Percentiles rank a stretch among this genome's conserved stretches.
phyloP scores from a whole-genome alignment of 1,140 invertebrate species.

The Drosophila erecta region DNA sequence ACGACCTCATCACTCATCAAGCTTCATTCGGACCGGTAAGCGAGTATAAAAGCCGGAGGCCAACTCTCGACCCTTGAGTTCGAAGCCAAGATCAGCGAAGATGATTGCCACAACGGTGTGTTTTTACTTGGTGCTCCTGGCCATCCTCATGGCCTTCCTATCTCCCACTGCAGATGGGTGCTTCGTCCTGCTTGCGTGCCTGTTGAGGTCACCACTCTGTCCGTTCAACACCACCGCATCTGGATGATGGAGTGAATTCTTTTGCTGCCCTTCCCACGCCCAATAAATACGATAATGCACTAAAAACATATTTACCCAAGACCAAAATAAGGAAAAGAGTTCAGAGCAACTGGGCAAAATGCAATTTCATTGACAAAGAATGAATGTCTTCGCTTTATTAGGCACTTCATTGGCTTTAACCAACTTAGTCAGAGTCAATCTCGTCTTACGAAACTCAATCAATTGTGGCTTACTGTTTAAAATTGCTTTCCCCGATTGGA shows the following conservation, averaged over 20 bases:
- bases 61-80: background rate
- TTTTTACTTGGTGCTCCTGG: constrained; percentile 36
- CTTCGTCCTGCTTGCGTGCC: constrained; percentile 34
- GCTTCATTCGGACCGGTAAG: background rate
- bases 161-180: constrained; percentile 19
- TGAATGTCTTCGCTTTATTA: background rate
- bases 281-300: constrained; percentile 24
- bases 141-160: constrained; percentile 29
- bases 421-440: background rate
- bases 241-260: constrained; percentile 4
- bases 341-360: too few relatives aligned
- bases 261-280: background rate
- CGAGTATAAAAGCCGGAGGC: constrained; percentile 8
- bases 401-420: too few relatives aligned
- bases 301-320: constrained; percentile 3
- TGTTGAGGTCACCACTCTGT: constrained; percentile 8
- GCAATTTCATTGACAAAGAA: background rate
- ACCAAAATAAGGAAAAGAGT: background rate
- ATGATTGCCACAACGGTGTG: constrained; percentile 42
- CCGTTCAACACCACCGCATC: constrained; percentile 24
- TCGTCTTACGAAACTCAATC: constrained; percentile 1
- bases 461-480: constrained; percentile 1
- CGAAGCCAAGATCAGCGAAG: constrained; percentile 1
- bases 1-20: background rate
- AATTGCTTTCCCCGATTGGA: background rate